These are phyloP conservation scores for Hyperoplus immaculatus DNA, from an alignment of 2,797 vertebrate species.

Conservation along the genomic window DNA sequence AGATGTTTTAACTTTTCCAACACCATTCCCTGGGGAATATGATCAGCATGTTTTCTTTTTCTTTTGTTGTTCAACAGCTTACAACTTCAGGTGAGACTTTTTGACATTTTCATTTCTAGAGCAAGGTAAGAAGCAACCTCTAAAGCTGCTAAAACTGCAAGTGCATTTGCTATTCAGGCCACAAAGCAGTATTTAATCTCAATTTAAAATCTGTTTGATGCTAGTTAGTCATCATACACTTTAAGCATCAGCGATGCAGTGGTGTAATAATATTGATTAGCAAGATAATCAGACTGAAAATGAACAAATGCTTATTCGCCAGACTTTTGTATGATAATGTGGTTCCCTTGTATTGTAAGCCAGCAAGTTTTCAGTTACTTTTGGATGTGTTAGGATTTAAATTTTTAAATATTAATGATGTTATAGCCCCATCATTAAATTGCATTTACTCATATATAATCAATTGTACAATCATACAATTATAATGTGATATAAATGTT, in stretches of 20 bases:
- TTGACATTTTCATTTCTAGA: conserved; percentile 17
- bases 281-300: conserved; percentile 60
- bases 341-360: background rate
- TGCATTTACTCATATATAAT: too few species aligned
- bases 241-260: conserved; percentile 44
- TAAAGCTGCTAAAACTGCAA: conserved; percentile 12
- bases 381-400: too few species aligned
- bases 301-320: conserved; percentile 49
- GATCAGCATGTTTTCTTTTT: conserved; percentile 10
- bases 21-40: conserved; percentile 30
- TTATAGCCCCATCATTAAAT: too few species aligned
- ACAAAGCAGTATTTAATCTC: conserved; percentile 69
- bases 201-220: conserved; percentile 69
- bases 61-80: conserved; percentile 16
- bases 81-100: conserved; percentile 24
- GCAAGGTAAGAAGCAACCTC: conserved; percentile 3
- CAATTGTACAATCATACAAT: too few species aligned
- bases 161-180: conserved; percentile 53
- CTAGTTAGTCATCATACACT: conserved; percentile 64
- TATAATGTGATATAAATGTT: too few species aligned
- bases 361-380: background rate
- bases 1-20: conserved; percentile 55
- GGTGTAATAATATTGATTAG: conserved; percentile 62
- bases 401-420: too few species aligned
- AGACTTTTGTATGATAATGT: conserved; percentile 45